Conservation (phyloP, 2,113 vertebrate genomes). For the Calyptommatus sinebrachiatus region DNA sequence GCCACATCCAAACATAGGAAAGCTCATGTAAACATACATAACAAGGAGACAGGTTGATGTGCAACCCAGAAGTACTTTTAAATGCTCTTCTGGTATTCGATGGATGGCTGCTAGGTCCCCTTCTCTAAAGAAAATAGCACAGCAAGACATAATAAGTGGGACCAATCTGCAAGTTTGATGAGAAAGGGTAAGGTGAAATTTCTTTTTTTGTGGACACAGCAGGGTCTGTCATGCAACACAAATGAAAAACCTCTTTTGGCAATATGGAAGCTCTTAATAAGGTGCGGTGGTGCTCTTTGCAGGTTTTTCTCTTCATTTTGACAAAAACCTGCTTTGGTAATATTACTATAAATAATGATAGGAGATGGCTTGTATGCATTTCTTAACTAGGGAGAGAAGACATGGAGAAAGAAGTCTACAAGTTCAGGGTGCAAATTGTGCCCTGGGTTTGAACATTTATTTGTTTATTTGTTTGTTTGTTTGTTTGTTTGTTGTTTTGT, state of each 20-base stretch:
- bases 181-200: background rate
- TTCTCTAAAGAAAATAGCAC: background rate
- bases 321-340: background rate
- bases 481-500: too few species aligned
- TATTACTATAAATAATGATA: background rate
- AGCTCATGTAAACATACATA: slow-evolving; percentile 29
- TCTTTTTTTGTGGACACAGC: background rate
- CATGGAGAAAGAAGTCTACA: background rate
- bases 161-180: background rate
- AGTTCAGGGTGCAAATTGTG: too few species aligned
- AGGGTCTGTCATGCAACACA: background rate
- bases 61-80: background rate
- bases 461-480: too few species aligned
- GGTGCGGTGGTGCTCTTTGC: too few species aligned
- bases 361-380: background rate
- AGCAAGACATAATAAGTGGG: slow-evolving; percentile 16
- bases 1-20: background rate
- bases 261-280: background rate
- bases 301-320: background rate
- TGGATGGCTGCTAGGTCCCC: background rate
- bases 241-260: background rate
- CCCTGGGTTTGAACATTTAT: too few species aligned
- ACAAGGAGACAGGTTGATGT: slow-evolving; percentile 10
- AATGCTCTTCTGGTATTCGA: slow-evolving; percentile 12
- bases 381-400: background rate